Conservation (phyloP, 2,888 invertebrate genomes). For the Drosophila engyochracea region DNA sequence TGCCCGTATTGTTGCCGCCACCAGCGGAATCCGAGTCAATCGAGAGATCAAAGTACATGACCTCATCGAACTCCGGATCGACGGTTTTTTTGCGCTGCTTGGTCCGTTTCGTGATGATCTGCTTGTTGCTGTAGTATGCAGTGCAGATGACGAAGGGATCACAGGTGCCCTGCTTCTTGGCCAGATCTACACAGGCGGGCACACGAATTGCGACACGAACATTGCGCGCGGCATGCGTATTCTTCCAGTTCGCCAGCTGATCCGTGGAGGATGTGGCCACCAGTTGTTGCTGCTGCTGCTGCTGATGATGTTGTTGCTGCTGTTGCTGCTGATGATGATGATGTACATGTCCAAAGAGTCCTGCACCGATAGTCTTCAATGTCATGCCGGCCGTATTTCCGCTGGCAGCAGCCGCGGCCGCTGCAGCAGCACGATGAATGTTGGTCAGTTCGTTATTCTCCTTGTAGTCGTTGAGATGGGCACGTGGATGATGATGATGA, state of each 20-base stretch:
- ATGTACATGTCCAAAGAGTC: constrained; percentile 71
- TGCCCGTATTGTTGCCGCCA: constrained; percentile 54
- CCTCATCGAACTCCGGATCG: constrained; percentile 95
- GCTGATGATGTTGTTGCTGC: constrained; percentile 13
- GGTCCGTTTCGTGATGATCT: constrained; percentile 92
- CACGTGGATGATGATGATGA: constrained; percentile 69
- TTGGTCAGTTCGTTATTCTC: constrained; percentile 84
- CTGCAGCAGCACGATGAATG: constrained; percentile 70
- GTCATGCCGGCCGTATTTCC: constrained; percentile 51
- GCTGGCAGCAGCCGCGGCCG: constrained; percentile 29
- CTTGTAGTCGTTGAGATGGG: constrained; percentile 84
- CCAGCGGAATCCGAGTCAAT: constrained; percentile 86
- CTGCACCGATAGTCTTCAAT: constrained; percentile 68
- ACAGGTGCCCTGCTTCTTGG: constrained; percentile 95
- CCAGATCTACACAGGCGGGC: constrained; percentile 94
- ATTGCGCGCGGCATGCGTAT: constrained; percentile 58
- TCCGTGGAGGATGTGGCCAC: constrained; percentile 56
- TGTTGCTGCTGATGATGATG: constrained; percentile 28
- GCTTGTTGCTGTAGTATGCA: constrained; percentile 92
- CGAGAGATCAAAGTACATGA: constrained; percentile 91
- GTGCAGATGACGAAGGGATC: constrained; percentile 95
- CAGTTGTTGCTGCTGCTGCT: constrained; percentile 55
- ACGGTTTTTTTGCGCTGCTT: constrained; percentile 96
- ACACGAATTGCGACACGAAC: constrained; percentile 88
- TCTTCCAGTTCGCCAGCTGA: constrained; percentile 73